A percentile compares a stretch with the other conserved stretches of the same genome.
These are phyloP conservation scores for Morone chrysops DNA, from an alignment of 2,113 vertebrate species.

Conservation along the genomic window DNA sequence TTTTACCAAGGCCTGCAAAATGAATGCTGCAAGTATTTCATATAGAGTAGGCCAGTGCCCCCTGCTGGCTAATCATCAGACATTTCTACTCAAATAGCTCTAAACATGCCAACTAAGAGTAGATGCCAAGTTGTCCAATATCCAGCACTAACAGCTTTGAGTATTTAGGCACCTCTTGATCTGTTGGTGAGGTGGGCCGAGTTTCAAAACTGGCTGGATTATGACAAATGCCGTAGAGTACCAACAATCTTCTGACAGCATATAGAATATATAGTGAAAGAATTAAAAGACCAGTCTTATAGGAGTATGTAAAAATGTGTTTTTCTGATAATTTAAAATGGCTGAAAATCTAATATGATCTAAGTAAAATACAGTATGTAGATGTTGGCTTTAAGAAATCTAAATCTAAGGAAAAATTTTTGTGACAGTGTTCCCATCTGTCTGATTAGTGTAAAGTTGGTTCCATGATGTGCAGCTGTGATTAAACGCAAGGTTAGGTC, in stretches of 20 bases:
- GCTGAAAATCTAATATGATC: no score
- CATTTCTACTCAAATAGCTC: neutral
- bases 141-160: neutral
- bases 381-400: neutral
- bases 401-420: no score
- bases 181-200: neutral
- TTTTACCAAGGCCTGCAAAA: neutral
- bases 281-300: no score
- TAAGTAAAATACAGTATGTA: neutral
- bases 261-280: neutral
- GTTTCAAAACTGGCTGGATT: neutral
- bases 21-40: neutral
- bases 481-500: neutral
- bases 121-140: neutral
- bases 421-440: neutral
- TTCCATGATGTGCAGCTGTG: neutral
- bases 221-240: neutral
- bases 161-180: neutral
- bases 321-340: neutral
- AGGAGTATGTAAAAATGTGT: no score
- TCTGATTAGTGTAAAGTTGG: neutral
- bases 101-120: neutral
- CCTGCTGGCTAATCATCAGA: slow-evolving; percentile 31
- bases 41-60: slow-evolving; percentile 13
- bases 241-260: neutral